Conservation (phyloP, 2,113 vertebrate species). For the Oncorhynchus mykiss region DNA sequence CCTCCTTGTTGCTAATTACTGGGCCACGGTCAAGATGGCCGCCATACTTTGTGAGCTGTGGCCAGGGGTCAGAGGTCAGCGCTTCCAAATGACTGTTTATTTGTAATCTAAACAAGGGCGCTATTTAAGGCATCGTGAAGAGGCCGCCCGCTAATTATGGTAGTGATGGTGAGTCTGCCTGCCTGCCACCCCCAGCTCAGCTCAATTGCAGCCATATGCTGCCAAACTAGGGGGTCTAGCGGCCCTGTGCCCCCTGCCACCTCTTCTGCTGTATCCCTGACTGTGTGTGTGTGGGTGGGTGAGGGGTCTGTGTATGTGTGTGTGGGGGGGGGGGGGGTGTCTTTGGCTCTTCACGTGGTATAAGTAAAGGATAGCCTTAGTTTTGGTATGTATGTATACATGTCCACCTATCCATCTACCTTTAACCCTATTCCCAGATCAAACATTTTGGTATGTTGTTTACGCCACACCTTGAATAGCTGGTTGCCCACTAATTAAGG, state of each 20-base stretch:
- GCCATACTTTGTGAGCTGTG: conserved; percentile 42
- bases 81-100: conserved; percentile 67
- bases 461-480: background rate
- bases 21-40: conserved; percentile 43
- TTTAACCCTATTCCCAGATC: background rate
- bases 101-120: conserved; percentile 67
- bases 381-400: conserved; percentile 1
- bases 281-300: conserved; percentile 31
- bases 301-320: background rate
- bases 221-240: conserved; percentile 65
- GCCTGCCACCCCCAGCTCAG: conserved; percentile 64
- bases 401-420: background rate
- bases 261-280: conserved; percentile 3
- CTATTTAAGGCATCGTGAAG: conserved; percentile 67
- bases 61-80: conserved; percentile 51
- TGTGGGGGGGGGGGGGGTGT: conserved; percentile 5
- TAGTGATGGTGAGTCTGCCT: conserved; percentile 60
- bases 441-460: background rate
- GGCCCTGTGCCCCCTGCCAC: conserved; percentile 29
- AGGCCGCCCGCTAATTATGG: conserved; percentile 69
- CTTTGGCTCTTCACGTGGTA: conserved; percentile 22
- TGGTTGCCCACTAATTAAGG: no score
- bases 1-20: conserved; percentile 52
- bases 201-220: conserved; percentile 74
- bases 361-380: background rate